Evolutionary conservation across 2,888 invertebrate species (phyloP).

Genomic region (Apantesis nais): DNA sequence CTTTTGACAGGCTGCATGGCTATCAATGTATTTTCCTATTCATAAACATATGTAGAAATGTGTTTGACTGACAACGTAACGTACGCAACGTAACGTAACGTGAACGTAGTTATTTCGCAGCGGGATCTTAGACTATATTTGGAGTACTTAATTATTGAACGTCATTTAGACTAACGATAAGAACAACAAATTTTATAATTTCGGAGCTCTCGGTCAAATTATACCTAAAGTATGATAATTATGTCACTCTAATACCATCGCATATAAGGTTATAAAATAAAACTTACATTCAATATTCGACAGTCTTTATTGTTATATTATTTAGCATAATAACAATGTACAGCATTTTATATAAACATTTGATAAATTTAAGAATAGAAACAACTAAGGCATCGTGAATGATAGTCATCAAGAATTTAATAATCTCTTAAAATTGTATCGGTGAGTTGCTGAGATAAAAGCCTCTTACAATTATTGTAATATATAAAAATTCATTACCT

Average conservation of each 20-base stretch:
- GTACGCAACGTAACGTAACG: too few relatives aligned
- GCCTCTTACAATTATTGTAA: constrained; percentile 52
- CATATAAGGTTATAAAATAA: constrained; percentile 16
- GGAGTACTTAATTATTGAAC: too few relatives aligned
- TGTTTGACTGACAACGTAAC: too few relatives aligned
- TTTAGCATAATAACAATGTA: constrained; percentile 70
- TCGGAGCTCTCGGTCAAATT: too few relatives aligned
- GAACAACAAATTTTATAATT: too few relatives aligned
- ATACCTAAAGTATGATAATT: too few relatives aligned
- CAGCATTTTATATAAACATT: constrained; percentile 62
- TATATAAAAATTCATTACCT: constrained; percentile 22
- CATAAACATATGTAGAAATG: too few relatives aligned
- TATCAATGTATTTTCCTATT: too few relatives aligned
- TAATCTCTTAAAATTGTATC: constrained; percentile 56
- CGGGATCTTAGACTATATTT: too few relatives aligned
- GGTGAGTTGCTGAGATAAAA: constrained; percentile 62
- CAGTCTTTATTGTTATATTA: constrained; percentile 79
- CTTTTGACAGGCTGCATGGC: too few relatives aligned
- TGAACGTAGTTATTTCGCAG: too few relatives aligned
- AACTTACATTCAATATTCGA: constrained; percentile 52
- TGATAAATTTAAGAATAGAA: constrained; percentile 59
- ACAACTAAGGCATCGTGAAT: constrained; percentile 44
- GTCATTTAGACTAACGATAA: too few relatives aligned
- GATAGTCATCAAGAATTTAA: constrained; percentile 48
- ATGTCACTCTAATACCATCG: constrained; percentile 13